Evolutionary conservation across 2,888 invertebrate genomes (phyloP), one percentile per base, ranked within the genome.

Genomic region (Hesperia comma): DNA sequence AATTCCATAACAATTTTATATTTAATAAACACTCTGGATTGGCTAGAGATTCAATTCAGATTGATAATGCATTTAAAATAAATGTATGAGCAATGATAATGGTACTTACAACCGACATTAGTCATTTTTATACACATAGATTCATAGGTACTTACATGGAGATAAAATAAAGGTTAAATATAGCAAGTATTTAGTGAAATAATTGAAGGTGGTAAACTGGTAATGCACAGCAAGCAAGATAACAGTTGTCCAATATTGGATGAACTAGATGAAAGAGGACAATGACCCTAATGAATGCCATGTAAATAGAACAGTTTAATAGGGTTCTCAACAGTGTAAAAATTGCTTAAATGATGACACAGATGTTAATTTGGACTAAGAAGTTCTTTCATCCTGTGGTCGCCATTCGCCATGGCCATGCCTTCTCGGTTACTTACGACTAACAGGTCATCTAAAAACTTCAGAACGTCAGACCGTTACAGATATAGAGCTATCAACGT

Each of bases 231-330:
- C 63, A 49, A 46, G 17, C 57, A 6, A 56, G 57, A 51, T 63
- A 57, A 63, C 37, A 51, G n/a, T 10, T 56, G 40, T 49, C 26
- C 40, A 40, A 57, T 46, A 57, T 51, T 63, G 32, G 57, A n/a
- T n/a, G 6, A 26, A 67, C 63, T 61, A 54, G 51, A 66, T 70
- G 74, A 74, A 61, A 74, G 78, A 77, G 86, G 83, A 79, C 85
- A 87, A 79, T 84, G 85, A 87, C 86, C 86, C 75, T 73, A 72
- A 80, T 77, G 72, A 70, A 75, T 79, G 78, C 80, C 82, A 79
- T 76, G 75, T 83, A 82, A 82, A 21, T 41, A 19, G 37, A 26
- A 21, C 41, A 49, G 12, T 19, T 7, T 17, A 43, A 17, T 37
- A 1, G 8, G 14, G 15, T 6, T 5, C 17, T 49, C 10, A 8